Conservation (phyloP, 2,888 invertebrate genomes). For the Campaea margaritaria region DNA sequence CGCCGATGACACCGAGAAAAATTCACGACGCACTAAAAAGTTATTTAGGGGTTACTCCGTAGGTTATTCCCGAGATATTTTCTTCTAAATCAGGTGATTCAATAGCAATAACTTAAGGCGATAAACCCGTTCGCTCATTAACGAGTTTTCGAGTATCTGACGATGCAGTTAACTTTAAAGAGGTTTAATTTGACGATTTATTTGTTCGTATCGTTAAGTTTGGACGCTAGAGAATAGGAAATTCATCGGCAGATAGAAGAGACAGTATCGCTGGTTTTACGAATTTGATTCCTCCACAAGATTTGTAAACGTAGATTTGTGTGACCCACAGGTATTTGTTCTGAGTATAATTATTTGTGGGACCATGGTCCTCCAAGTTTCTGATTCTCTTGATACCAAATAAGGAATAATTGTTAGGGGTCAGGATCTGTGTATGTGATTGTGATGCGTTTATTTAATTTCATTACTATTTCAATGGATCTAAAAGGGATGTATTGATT, state of each 20-base stretch:
- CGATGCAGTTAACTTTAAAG: slow-evolving; percentile 56
- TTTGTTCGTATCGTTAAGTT: slow-evolving; percentile 55
- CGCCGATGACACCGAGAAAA: slow-evolving; percentile 17
- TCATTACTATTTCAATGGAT: too few relatives aligned
- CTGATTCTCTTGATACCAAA: too few relatives aligned
- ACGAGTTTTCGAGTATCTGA: slow-evolving; percentile 47
- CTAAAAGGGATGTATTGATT: too few relatives aligned
- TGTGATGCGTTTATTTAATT: too few relatives aligned
- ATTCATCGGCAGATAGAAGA: slow-evolving; percentile 23
- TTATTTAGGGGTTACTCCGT: slow-evolving; percentile 26
- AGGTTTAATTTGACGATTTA: slow-evolving; percentile 75
- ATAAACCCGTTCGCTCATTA: slow-evolving; percentile 76
- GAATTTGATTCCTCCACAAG: too few relatives aligned
- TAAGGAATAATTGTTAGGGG: too few relatives aligned
- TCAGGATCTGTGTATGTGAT: too few relatives aligned
- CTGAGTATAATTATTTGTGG: too few relatives aligned
- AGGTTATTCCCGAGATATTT: slow-evolving; percentile 34
- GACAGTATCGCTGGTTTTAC: slow-evolving; percentile 6
- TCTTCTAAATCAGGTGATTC: slow-evolving; percentile 39
- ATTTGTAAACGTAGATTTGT: too few relatives aligned
- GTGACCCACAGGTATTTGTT: too few relatives aligned
- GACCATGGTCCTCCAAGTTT: too few relatives aligned
- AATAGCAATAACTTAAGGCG: slow-evolving; percentile 44
- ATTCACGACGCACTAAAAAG: slow-evolving; percentile 19
- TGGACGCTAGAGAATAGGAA: slow-evolving; percentile 30